Percentiles rank a stretch among this genome's conserved stretches.
Evolutionary conservation across 2,888 invertebrate genomes (phyloP).

Genomic region (Griposia aprilina): DNA sequence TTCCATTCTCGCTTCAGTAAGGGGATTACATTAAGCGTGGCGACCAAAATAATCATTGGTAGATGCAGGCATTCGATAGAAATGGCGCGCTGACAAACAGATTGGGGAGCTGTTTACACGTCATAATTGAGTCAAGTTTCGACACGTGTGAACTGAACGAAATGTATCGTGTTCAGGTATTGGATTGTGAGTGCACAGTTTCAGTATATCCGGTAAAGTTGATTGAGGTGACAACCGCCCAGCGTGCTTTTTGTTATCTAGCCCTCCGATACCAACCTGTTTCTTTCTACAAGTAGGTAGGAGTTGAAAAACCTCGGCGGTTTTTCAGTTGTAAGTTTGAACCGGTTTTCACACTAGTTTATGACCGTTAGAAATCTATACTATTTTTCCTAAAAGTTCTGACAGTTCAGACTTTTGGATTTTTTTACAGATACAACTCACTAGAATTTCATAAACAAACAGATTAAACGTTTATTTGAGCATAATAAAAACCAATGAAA

Average conservation of each 20-base stretch:
- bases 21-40: conserved; percentile 24
- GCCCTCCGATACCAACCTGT: neutral
- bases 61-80: conserved; percentile 27
- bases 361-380: too few species aligned
- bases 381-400: too few species aligned
- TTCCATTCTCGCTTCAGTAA: conserved; percentile 33
- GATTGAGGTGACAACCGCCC: neutral
- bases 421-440: too few species aligned
- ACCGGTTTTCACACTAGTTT: too few species aligned
- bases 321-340: too few species aligned
- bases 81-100: conserved; percentile 64
- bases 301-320: neutral
- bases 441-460: too few species aligned
- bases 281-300: neutral
- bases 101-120: conserved; percentile 65
- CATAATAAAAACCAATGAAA: too few species aligned
- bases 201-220: neutral
- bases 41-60: conserved; percentile 59
- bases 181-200: conserved; percentile 2
- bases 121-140: conserved; percentile 67
- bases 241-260: neutral
- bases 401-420: too few species aligned
- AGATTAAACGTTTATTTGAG: too few species aligned
- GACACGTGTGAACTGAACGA: conserved; percentile 41
- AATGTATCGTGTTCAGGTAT: conserved; percentile 1